These are phyloP conservation scores for Poeciliopsis paucimaculata DNA, from an alignment of 2,797 vertebrate genomes.

Conservation along the genomic window DNA sequence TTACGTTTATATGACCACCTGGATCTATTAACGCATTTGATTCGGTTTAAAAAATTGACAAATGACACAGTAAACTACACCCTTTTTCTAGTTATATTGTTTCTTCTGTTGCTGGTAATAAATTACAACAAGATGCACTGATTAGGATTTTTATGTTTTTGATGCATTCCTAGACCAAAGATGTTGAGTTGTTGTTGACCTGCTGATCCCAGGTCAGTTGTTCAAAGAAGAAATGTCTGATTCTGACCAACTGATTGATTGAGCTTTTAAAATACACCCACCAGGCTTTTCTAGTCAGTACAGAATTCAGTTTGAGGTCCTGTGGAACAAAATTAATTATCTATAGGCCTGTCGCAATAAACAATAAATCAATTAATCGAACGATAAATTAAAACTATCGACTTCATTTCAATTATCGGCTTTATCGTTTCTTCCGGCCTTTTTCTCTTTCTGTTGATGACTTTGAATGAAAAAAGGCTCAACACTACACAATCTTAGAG, in stretches of 20 bases:
- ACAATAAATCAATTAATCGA: too few relatives aligned
- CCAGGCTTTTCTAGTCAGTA: neutral
- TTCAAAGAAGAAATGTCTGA: neutral
- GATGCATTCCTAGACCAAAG: neutral
- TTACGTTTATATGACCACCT: slow-evolving; percentile 5
- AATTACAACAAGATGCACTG: neutral
- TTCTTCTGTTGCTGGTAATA: neutral
- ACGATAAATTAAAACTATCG: too few relatives aligned
- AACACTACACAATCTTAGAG: too few relatives aligned
- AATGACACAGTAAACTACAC: neutral
- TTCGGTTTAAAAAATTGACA: neutral
- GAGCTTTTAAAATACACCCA: neutral
- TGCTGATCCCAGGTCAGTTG: neutral
- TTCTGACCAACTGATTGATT: neutral
- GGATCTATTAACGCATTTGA: neutral
- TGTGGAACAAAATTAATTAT: too few relatives aligned
- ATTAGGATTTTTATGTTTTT: neutral
- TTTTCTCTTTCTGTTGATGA: too few relatives aligned
- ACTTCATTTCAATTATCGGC: too few relatives aligned
- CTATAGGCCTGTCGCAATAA: too few relatives aligned
- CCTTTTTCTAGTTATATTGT: neutral
- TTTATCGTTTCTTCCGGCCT: too few relatives aligned
- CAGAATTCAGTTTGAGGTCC: neutral
- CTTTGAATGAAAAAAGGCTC: too few relatives aligned
- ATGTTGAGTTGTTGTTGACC: neutral